Base-by-base conservation (phyloP, 64 coral and sea anemone species). In the Pocillopora damicornis region DNA sequence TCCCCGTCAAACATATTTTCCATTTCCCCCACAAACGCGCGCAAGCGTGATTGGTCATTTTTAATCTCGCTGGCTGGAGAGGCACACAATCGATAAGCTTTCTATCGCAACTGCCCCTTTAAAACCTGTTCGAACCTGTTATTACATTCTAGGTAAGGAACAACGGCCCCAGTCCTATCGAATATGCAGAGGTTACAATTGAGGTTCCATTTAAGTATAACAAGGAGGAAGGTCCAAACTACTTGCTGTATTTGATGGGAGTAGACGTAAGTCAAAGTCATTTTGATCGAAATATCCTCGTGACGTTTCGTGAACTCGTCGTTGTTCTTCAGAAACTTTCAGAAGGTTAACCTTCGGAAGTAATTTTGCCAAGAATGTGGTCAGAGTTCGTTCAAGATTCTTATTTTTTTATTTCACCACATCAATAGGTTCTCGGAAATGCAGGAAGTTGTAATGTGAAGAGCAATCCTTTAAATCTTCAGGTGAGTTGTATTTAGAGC, bases 401-500 rank as follows among this genome's bases (percentile, higher is more conserved):
- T 4, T 7, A 51, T 51, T 51, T 7, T 51, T 51, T 51, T 51
- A 51, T 51, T 51, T 51, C 7, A 51, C 42, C 42, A 51, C 7
- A 7, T 51, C 42, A 51, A 51, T 63, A 91, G 90, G 83, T 91
- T 78, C 61, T 76, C 13, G 75, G 83, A 10, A 91, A 86, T 63
- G 90, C 90, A 60, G 90, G 82, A 5, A 91, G 62, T 17, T 91
- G 90, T 87, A 77, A 79, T 58, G 63, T 91, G 25, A 78, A 83
- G 17, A 72, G 64, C 23, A 86, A 91, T 30, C 83, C 83, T n/a
- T n/a, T 80, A 20, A 45, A 87, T 86, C 84, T 92, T 57, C 75
- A 87, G 90, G 90, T 92, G 57, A 8, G 66, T 90, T 18, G 67
- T 25, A 71, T 71, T 20, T 23, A 71, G 7, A 7, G 42, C 42